phyloP scores from a whole-genome alignment of 2,888 invertebrate genomes.

The Octodonta nipae region DNA sequence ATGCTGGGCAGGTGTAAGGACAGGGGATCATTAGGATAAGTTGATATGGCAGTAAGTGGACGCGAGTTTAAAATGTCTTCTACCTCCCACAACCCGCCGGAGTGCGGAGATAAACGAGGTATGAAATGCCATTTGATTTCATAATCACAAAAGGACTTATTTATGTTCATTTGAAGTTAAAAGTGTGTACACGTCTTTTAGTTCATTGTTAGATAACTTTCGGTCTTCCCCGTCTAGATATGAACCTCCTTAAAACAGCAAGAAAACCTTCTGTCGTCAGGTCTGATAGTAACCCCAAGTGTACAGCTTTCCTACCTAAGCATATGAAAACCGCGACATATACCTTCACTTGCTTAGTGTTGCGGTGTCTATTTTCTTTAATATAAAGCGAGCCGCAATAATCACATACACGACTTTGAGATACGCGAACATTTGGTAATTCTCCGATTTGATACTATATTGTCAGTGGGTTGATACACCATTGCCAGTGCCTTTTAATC shows the following conservation, averaged over 20 bases:
- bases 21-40: background rate
- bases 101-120: no score
- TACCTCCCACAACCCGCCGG: constrained; percentile 1
- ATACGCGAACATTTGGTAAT: background rate
- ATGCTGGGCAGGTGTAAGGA: constrained; percentile 5
- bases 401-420: background rate
- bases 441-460: background rate
- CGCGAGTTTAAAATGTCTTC: background rate
- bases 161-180: no score
- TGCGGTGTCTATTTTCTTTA: no score
- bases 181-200: background rate
- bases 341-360: no score
- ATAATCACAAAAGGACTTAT: constrained; percentile 1
- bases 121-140: background rate
- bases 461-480: background rate
- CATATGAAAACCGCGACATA: background rate
- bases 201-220: constrained; percentile 1
- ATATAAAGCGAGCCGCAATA: background rate
- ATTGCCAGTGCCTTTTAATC: background rate
- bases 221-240: no score
- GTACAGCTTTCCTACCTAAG: background rate
- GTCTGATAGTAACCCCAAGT: background rate
- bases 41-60: background rate
- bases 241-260: background rate
- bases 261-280: background rate